Conservation (phyloP, 2,888 invertebrate species). For the Eumerus sabulonum region DNA sequence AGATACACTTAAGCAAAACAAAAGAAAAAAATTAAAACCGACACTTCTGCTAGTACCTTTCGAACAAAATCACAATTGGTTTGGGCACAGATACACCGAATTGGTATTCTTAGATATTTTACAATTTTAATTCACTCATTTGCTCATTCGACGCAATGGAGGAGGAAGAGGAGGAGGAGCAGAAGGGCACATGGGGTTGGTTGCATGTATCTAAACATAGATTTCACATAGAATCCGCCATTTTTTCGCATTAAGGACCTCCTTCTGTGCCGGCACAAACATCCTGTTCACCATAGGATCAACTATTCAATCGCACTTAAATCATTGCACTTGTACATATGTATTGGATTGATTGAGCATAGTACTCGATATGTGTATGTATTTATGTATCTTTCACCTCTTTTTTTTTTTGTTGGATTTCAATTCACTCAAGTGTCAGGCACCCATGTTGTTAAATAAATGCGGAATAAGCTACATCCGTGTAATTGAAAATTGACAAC, state of each 20-base stretch:
- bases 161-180: too few relatives aligned
- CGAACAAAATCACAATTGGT: conserved; percentile 14
- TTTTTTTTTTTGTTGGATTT: conserved; percentile 30
- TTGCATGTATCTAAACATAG: conserved; percentile 26
- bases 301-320: conserved; percentile 35
- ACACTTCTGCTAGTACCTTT: too few relatives aligned
- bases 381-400: conserved; percentile 1
- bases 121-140: neutral
- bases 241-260: conserved; percentile 60
- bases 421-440: conserved; percentile 21
- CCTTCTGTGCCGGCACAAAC: conserved; percentile 30
- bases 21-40: too few relatives aligned
- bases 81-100: neutral
- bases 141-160: too few relatives aligned
- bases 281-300: conserved; percentile 14
- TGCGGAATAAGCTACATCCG: too few relatives aligned
- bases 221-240: conserved; percentile 48
- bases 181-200: too few relatives aligned
- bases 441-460: too few relatives aligned
- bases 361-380: conserved; percentile 30
- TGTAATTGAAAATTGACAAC: neutral
- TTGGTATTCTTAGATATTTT: neutral
- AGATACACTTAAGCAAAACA: too few relatives aligned
- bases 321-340: conserved; percentile 29
- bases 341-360: conserved; percentile 2